Percentiles rank a stretch among this genome's conserved stretches.
Evolutionary conservation across 2,113 vertebrate genomes (phyloP).

Genomic region (Colossoma macropomum): DNA sequence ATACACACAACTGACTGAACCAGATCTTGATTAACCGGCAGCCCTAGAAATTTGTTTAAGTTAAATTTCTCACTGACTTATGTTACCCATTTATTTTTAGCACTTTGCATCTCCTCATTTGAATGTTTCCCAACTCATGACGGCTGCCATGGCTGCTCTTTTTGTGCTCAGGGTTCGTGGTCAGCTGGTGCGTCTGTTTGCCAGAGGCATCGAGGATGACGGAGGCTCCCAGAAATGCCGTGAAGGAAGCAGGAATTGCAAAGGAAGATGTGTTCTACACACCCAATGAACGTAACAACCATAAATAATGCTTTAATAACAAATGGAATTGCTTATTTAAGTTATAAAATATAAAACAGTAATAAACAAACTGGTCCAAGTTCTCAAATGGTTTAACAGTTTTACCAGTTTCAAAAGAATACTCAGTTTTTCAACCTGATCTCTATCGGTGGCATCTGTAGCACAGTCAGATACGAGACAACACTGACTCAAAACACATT

Average conservation of each 20-base stretch:
- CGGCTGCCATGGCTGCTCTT: too few species aligned
- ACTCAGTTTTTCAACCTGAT: too few species aligned
- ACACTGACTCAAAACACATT: too few species aligned
- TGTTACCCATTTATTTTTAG: background rate
- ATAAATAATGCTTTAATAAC: background rate
- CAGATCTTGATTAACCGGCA: too few species aligned
- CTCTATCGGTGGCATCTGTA: too few species aligned
- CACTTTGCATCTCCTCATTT: constrained; percentile 20
- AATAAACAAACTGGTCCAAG: constrained; percentile 1
- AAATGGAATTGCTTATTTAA: background rate
- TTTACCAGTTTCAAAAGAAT: background rate
- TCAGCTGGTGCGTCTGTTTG: constrained; percentile 82
- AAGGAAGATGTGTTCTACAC: constrained; percentile 47
- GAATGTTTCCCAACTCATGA: constrained; percentile 2
- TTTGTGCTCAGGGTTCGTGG: constrained; percentile 74
- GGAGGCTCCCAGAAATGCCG: constrained; percentile 13
- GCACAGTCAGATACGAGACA: too few species aligned
- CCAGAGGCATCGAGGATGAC: constrained; percentile 81
- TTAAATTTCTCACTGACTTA: too few species aligned
- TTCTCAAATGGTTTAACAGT: background rate
- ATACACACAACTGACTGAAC: too few species aligned
- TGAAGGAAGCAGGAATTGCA: constrained; percentile 44
- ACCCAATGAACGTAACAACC: constrained; percentile 18
- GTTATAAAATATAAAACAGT: background rate
- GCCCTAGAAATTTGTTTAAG: too few species aligned